Conservation (phyloP, 1,140 invertebrate species). For the Delia radicum region DNA sequence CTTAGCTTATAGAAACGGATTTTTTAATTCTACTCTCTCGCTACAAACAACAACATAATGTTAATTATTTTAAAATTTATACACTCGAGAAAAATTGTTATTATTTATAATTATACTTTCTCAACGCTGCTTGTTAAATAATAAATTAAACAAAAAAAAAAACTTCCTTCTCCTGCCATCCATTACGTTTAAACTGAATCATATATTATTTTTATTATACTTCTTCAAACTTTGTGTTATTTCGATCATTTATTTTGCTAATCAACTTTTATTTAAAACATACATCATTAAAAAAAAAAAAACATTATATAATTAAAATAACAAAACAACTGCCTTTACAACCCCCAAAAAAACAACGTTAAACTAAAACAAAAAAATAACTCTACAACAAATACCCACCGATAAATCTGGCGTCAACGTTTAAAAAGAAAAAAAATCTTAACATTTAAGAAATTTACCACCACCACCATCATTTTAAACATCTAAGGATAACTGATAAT, state of each 20-base stretch:
- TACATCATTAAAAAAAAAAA: neutral
- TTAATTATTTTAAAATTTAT: no score
- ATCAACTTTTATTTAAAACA: neutral
- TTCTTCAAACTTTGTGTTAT: neutral
- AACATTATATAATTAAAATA: neutral
- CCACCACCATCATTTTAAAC: neutral
- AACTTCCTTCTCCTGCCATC: neutral
- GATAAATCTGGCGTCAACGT: neutral
- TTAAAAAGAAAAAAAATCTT: neutral
- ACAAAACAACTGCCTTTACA: constrained; percentile 8
- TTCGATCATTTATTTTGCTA: no score
- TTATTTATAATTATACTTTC: neutral
- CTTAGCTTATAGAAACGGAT: neutral
- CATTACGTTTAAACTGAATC: neutral
- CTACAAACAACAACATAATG: neutral
- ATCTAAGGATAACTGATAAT: neutral
- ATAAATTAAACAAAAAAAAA: neutral
- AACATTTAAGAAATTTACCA: neutral
- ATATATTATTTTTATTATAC: neutral
- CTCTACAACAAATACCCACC: neutral
- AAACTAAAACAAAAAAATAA: neutral
- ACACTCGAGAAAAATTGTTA: neutral
- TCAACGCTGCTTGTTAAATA: neutral
- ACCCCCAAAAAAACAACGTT: neutral
- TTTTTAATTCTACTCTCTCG: neutral